A percentile compares a stretch with the other conserved stretches of the same genome.
Evolutionary conservation across 2,888 invertebrate genomes (phyloP).

Genomic region (Salpingus planirostris): DNA sequence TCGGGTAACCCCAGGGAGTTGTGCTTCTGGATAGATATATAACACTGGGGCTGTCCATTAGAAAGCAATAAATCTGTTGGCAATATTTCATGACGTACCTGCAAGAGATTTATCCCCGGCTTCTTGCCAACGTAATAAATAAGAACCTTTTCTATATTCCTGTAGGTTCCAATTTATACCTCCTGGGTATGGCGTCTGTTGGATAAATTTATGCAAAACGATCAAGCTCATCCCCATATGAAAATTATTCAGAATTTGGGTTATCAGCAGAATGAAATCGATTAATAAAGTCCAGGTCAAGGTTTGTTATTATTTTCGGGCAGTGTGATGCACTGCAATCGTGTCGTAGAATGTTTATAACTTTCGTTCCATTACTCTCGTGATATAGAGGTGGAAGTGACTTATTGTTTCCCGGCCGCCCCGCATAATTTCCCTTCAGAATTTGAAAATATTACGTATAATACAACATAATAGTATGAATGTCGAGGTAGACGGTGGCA

Average conservation of each 20-base stretch:
- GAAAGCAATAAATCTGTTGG: constrained; percentile 27
- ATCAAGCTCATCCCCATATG: too few relatives aligned
- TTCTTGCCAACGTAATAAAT: constrained; percentile 28
- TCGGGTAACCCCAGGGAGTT: too few relatives aligned
- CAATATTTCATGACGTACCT: constrained; percentile 25
- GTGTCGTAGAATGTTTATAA: background rate
- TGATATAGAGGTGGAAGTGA: background rate
- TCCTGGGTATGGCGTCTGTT: too few relatives aligned
- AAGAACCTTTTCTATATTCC: constrained; percentile 24
- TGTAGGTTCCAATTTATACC: too few relatives aligned
- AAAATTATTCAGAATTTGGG: too few relatives aligned
- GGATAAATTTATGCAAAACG: too few relatives aligned
- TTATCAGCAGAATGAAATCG: too few relatives aligned
- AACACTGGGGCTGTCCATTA: too few relatives aligned
- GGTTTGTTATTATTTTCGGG: background rate
- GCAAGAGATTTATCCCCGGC: constrained; percentile 26
- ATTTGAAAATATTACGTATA: constrained; percentile 10
- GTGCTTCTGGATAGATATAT: too few relatives aligned
- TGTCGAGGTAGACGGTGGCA: constrained; percentile 16
- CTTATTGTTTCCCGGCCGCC: background rate
- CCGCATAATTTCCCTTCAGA: constrained; percentile 7
- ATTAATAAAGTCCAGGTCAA: background rate
- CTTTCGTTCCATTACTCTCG: background rate
- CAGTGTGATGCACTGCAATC: too few relatives aligned
- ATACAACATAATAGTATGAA: constrained; percentile 19